Percentiles rank a stretch among this genome's conserved stretches.
Conservation (phyloP, 2,113 vertebrate species). For the Pseudolaguvia tuberculata region DNA sequence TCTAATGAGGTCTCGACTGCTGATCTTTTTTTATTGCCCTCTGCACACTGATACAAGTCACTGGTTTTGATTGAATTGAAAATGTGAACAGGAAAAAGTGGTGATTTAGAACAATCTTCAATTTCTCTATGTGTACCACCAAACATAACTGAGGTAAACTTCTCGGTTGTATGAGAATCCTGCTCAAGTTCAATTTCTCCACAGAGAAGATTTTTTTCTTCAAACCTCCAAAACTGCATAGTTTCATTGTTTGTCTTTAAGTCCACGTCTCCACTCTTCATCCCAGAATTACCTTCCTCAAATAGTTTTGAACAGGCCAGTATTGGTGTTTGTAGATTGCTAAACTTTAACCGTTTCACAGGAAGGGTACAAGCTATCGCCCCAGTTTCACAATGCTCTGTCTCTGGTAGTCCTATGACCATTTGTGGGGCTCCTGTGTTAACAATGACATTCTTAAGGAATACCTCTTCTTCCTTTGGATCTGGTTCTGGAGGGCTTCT, state of each 20-base stretch:
- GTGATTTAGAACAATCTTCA: not conserved
- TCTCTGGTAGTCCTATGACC: conserved; percentile 12
- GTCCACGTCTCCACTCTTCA: not conserved
- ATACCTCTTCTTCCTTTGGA: conserved; percentile 18
- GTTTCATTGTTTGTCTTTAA: not conserved
- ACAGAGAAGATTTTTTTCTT: not conserved
- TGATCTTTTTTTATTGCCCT: not conserved
- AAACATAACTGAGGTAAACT: not conserved
- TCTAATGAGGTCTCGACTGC: conserved; percentile 12
- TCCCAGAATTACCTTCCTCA: not conserved
- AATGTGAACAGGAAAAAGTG: no score
- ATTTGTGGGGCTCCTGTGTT: not conserved
- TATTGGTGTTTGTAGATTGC: not conserved
- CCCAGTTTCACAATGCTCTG: conserved; percentile 6
- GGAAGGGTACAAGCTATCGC: conserved; percentile 11
- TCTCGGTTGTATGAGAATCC: not conserved
- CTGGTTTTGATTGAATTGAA: not conserved
- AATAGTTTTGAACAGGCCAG: not conserved
- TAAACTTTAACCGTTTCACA: conserved; percentile 20
- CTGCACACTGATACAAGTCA: not conserved
- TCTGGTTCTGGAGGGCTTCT: not conserved
- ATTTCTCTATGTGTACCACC: not conserved
- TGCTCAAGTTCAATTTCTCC: not conserved
- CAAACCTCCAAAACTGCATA: not conserved
- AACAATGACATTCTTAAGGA: not conserved